A percentile compares a stretch with the other conserved stretches of the same genome.
Conservation (phyloP, 2,113 vertebrate species). For the Podiceps cristatus region DNA sequence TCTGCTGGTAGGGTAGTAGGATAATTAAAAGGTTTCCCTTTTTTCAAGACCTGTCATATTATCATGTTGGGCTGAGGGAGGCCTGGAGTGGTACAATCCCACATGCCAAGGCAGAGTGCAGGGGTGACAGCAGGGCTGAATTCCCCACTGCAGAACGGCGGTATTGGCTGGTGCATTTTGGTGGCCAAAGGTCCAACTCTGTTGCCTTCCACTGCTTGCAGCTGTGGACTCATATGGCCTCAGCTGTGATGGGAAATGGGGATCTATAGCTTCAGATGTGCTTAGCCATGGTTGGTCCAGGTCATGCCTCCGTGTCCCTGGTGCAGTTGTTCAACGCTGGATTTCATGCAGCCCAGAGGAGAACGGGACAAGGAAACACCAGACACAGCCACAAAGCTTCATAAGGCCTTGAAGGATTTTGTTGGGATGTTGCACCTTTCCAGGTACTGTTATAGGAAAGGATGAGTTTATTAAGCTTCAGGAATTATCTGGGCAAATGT, state of each 20-base stretch:
- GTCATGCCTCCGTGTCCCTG: neutral
- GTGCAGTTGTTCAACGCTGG: neutral
- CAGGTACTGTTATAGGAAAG: neutral
- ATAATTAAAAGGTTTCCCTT: neutral
- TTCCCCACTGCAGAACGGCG: neutral
- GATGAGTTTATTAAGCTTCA: neutral
- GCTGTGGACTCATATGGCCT: neutral
- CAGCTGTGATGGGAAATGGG: neutral
- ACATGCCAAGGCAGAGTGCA: neutral
- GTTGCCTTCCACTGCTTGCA: neutral
- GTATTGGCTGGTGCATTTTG: neutral
- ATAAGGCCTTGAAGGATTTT: neutral
- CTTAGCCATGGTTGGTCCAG: neutral
- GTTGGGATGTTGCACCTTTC: neutral
- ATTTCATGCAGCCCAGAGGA: neutral
- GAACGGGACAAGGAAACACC: neutral
- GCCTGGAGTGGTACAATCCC: neutral
- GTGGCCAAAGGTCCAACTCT: neutral
- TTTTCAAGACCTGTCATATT: neutral
- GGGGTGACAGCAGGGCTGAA: neutral
- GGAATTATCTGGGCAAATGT: neutral
- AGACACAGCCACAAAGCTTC: neutral
- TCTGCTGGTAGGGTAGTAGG: neutral
- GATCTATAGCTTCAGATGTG: neutral
- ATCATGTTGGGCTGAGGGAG: neutral